Conservation (phyloP, 2,797 vertebrate genomes). For the Gymnoscopelus microlampas region DNA sequence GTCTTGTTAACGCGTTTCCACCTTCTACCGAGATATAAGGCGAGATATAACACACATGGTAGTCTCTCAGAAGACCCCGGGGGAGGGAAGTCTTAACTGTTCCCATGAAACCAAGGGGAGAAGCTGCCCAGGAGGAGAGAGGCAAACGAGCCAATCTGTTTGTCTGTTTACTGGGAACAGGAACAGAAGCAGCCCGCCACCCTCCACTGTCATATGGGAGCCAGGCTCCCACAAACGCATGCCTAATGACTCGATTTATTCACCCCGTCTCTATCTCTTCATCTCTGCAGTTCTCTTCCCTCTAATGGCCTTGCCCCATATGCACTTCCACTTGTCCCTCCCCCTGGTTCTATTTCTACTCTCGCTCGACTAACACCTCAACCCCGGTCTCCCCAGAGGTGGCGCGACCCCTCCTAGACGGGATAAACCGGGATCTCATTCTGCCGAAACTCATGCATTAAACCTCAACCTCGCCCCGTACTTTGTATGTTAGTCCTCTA, state of each 20-base stretch:
- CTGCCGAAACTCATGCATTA: background rate
- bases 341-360: constrained; percentile 21
- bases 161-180: constrained; percentile 94
- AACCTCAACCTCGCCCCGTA: background rate
- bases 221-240: constrained; percentile 93
- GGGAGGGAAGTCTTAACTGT: constrained; percentile 60
- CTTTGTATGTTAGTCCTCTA: background rate
- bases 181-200: constrained; percentile 88
- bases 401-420: background rate
- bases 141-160: constrained; percentile 94
- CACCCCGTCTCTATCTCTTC: constrained; percentile 78
- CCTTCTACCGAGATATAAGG: constrained; percentile 30
- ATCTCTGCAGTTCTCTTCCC: constrained; percentile 57
- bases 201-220: constrained; percentile 92
- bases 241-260: constrained; percentile 99
- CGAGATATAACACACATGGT: constrained; percentile 37
- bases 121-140: constrained; percentile 91
- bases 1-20: background rate
- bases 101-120: constrained; percentile 81
- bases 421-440: too few relatives aligned
- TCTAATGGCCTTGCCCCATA: constrained; percentile 93
- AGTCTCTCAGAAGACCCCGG: constrained; percentile 41
- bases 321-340: constrained; percentile 82
- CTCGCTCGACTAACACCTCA: constrained; percentile 17
- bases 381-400: background rate